phyloP scores from a whole-genome alignment of 35 echinoderm and acorn worm genomes.

The Lytechinus variegatus region DNA sequence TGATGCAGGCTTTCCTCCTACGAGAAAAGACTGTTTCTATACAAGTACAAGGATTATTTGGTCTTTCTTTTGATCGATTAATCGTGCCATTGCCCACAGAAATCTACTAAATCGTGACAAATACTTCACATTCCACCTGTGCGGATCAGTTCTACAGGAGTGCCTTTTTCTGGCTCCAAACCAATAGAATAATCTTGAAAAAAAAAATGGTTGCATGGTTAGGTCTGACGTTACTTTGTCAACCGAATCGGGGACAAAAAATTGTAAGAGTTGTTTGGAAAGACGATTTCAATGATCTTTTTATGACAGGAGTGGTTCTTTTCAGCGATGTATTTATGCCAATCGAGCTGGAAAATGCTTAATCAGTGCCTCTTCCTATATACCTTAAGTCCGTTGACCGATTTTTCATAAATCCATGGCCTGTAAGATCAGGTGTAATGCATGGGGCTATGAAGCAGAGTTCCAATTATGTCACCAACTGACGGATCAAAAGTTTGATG shows the following conservation, averaged over 20 bases:
- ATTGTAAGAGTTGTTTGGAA: background rate
- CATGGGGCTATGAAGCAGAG: background rate
- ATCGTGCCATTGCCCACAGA: no score
- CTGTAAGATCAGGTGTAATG: background rate
- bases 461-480: no score
- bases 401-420: background rate
- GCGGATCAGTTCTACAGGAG: background rate
- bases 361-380: background rate
- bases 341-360: background rate
- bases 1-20: no score
- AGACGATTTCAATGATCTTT: background rate
- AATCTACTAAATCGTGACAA: background rate
- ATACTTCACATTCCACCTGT: constrained; percentile 4
- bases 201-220: background rate
- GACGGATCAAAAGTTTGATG: no score
- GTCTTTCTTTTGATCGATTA: no score
- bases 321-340: background rate
- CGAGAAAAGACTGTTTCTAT: no score
- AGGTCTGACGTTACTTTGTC: background rate
- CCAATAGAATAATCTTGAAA: background rate
- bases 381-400: background rate
- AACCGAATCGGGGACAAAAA: background rate
- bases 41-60: no score
- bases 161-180: background rate
- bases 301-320: background rate